These are phyloP conservation scores for Lineus longissimus DNA, from an alignment of 1,140 invertebrate genomes.

Conservation along the genomic window DNA sequence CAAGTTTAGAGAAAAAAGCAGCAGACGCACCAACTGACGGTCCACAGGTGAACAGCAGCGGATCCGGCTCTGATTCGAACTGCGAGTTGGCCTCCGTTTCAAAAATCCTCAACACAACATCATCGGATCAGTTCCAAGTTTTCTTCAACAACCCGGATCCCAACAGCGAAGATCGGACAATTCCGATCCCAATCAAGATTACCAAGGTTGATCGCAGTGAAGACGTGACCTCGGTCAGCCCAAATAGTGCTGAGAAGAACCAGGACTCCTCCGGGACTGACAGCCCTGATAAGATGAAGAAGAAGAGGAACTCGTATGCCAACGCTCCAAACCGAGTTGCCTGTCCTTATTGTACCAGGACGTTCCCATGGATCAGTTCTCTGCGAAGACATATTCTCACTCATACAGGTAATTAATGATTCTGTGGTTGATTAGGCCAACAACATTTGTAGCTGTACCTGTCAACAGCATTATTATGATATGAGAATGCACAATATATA, in stretches of 20 bases:
- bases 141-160: conserved; percentile 22
- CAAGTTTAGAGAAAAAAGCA: no score
- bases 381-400: conserved; percentile 77
- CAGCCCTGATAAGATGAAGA: conserved; percentile 44
- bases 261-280: no score
- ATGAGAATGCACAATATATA: background rate
- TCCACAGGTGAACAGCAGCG: conserved; percentile 30
- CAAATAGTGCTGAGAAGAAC: no score
- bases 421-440: no score
- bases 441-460: no score
- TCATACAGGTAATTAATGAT: conserved; percentile 41
- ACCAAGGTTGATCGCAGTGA: background rate
- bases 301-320: conserved; percentile 93
- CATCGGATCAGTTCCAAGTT: conserved; percentile 34
- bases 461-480: background rate
- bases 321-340: conserved; percentile 85
- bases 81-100: conserved; percentile 37
- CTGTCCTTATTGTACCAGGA: conserved; percentile 85
- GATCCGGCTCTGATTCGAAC: conserved; percentile 29
- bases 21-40: no score
- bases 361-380: conserved; percentile 94
- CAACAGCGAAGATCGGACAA: conserved; percentile 14
- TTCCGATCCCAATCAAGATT: background rate
- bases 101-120: conserved; percentile 41
- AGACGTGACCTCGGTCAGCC: background rate